phyloP scores from a whole-genome alignment of 2,888 invertebrate genomes.

The Drosophila rellima region DNA sequence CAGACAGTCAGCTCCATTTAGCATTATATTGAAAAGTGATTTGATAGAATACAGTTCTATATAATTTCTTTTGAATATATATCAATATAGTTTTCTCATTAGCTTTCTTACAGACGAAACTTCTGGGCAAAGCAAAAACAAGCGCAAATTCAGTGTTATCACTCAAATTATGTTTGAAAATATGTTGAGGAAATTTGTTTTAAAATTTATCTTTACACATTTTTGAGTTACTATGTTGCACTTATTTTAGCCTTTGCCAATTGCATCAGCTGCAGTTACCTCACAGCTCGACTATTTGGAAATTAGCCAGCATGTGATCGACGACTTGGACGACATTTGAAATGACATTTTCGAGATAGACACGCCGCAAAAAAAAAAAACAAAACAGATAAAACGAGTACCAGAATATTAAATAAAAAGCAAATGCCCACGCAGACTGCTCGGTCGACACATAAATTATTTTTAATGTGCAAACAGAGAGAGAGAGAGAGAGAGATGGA shows the following conservation, averaged over 20 bases:
- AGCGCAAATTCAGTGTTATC: no score
- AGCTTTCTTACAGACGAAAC: neutral
- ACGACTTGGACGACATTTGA: conserved; percentile 62
- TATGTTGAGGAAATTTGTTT: no score
- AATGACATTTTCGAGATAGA: conserved; percentile 67
- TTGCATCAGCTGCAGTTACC: conserved; percentile 55
- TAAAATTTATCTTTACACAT: no score
- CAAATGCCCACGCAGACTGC: conserved; percentile 59
- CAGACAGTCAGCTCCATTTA: conserved; percentile 4
- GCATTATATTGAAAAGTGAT: neutral
- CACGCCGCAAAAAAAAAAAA: conserved; percentile 11
- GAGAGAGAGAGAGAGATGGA: neutral
- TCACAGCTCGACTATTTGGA: conserved; percentile 48
- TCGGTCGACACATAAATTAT: conserved; percentile 46
- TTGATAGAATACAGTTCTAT: neutral
- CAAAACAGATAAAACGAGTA: conserved; percentile 8
- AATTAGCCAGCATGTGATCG: conserved; percentile 53
- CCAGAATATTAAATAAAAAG: conserved; percentile 19
- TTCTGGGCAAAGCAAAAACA: neutral
- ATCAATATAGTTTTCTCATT: neutral
- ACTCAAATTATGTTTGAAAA: no score
- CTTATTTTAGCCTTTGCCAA: conserved; percentile 20
- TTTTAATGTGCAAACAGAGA: conserved; percentile 32
- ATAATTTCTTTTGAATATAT: neutral
- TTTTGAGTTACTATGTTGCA: conserved; percentile 6